phyloP scores from a whole-genome alignment of 2,888 invertebrate genomes.

The Ophion ellenae region DNA sequence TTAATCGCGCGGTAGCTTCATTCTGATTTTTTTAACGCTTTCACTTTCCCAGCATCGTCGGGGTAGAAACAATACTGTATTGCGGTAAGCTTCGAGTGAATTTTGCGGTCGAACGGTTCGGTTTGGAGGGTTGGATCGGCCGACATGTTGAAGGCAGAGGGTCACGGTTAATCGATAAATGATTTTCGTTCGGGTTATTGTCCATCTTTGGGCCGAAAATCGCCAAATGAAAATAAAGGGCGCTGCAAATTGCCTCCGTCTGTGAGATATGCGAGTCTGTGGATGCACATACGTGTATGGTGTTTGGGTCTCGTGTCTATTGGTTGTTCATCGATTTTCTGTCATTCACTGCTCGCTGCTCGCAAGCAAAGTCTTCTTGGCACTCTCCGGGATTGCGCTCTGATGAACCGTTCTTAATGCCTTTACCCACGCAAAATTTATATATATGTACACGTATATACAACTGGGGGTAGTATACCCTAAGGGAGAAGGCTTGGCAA shows the following conservation, averaged over 20 bases:
- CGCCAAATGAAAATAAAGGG: constrained; percentile 8
- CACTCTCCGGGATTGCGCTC: constrained; percentile 62
- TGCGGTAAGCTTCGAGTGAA: neutral
- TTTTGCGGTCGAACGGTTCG: neutral
- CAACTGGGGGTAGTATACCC: constrained; percentile 19
- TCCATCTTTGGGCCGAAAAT: constrained; percentile 5
- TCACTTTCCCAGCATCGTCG: neutral
- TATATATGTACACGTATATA: constrained; percentile 22
- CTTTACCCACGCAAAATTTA: constrained; percentile 40
- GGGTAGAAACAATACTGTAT: neutral
- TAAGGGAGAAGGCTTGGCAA: constrained; percentile 20
- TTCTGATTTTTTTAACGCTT: neutral
- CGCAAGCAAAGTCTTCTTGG: constrained; percentile 68
- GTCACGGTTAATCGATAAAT: constrained; percentile 12
- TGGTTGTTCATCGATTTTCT: constrained; percentile 70
- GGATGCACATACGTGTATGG: neutral
- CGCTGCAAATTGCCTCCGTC: neutral
- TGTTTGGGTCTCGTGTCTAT: constrained; percentile 38
- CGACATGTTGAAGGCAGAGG: constrained; percentile 3
- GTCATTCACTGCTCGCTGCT: constrained; percentile 68
- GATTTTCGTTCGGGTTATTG: constrained; percentile 5
- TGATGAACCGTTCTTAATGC: constrained; percentile 71
- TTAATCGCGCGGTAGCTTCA: neutral
- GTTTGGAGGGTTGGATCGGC: neutral
- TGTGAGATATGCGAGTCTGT: neutral